Conservation (phyloP, 2,888 invertebrate genomes). For the Melanargia galathea region DNA sequence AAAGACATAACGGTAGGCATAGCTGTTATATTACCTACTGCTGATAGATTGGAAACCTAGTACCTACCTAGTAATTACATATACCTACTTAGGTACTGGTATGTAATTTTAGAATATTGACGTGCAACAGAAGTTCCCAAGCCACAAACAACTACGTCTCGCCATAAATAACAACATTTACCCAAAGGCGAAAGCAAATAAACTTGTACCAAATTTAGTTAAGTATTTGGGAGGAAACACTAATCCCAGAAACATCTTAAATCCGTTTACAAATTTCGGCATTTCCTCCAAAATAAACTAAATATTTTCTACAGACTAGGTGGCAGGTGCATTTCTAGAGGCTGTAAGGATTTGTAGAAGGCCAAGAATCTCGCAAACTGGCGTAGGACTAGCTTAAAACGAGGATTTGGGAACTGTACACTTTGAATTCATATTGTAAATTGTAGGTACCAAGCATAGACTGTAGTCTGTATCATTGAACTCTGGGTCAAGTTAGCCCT, state of each 20-base stretch:
- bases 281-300: not conserved
- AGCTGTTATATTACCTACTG: no score
- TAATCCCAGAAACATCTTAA: conserved; percentile 2
- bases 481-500: no score
- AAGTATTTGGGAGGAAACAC: conserved; percentile 14
- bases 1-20: no score
- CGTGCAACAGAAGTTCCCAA: conserved; percentile 10
- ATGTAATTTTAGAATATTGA: conserved; percentile 6
- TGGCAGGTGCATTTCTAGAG: no score
- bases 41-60: no score
- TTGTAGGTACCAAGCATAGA: no score
- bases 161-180: conserved; percentile 13
- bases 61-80: not conserved
- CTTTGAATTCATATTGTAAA: no score
- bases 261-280: not conserved
- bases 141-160: conserved; percentile 1
- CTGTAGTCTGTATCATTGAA: no score
- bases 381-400: no score
- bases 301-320: not conserved
- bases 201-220: conserved; percentile 3
- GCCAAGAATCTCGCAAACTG: no score
- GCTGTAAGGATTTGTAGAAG: no score
- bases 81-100: not conserved
- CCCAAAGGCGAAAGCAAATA: not conserved
- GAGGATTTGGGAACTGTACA: no score